These are phyloP conservation scores for Chironomus striatipennis DNA, from an alignment of 1,140 invertebrate species.

Conservation along the genomic window DNA sequence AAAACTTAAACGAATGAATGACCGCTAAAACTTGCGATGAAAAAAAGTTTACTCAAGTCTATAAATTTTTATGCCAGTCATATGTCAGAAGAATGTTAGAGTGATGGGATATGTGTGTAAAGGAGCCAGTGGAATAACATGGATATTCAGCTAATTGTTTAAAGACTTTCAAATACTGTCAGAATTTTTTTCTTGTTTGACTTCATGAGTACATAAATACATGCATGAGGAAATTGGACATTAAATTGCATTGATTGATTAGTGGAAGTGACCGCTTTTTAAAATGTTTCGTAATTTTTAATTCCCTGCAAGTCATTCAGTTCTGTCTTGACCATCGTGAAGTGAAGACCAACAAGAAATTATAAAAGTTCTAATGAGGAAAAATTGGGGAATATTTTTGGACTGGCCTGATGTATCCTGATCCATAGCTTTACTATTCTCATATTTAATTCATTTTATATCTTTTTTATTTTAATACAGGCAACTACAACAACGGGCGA, in stretches of 20 bases:
- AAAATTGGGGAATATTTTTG: conserved; percentile 16
- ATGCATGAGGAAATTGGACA: not conserved
- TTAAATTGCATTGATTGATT: conserved; percentile 14
- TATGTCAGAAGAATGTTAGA: not conserved
- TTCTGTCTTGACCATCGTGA: not conserved
- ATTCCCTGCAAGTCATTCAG: not conserved
- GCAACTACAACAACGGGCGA: conserved; percentile 69
- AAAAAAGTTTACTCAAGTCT: not conserved
- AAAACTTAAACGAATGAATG: conserved; percentile 8
- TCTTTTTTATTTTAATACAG: conserved; percentile 32
- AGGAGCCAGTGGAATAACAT: not conserved
- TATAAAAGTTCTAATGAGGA: not conserved
- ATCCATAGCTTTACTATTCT: not conserved
- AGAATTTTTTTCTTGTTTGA: no score
- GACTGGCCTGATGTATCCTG: conserved; percentile 16
- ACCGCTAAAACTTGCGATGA: not conserved
- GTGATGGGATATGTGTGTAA: not conserved
- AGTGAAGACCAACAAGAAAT: not conserved
- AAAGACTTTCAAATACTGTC: not conserved
- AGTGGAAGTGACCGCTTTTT: conserved; percentile 11
- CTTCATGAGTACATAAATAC: no score
- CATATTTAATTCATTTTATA: not conserved
- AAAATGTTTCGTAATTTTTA: not conserved
- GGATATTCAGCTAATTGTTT: not conserved
- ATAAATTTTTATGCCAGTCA: conserved; percentile 14